phyloP scores from a whole-genome alignment of 2,888 invertebrate genomes.

The Allygus modestus region DNA sequence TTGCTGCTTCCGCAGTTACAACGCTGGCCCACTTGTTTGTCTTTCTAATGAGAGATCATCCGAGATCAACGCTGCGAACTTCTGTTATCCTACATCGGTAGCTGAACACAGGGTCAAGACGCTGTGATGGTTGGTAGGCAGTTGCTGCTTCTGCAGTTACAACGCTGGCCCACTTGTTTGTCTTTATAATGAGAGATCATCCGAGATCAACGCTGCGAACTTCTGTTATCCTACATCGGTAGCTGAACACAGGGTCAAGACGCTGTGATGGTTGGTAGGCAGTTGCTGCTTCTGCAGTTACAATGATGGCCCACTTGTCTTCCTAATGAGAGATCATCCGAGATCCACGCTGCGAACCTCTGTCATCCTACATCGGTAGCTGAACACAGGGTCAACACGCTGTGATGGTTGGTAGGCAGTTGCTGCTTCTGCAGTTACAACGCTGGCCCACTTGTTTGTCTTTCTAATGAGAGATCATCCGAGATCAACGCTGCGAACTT shows the following conservation, averaged over 20 bases:
- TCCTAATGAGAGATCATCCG: constrained; percentile 14
- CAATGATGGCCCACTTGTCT: neutral
- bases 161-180: constrained; percentile 42
- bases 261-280: neutral
- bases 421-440: neutral
- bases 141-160: constrained; percentile 57
- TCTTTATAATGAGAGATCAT: constrained; percentile 44
- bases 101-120: constrained; percentile 32
- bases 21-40: constrained; percentile 49
- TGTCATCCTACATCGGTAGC: neutral
- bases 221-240: neutral
- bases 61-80: constrained; percentile 4
- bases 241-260: constrained; percentile 20
- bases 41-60: constrained; percentile 47
- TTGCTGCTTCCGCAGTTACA: constrained; percentile 58
- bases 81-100: neutral
- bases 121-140: constrained; percentile 52
- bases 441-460: neutral
- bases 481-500: constrained; percentile 2
- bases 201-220: neutral
- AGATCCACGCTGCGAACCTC: neutral
- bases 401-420: neutral
- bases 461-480: constrained; percentile 9
- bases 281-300: neutral
- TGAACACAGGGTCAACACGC: neutral